Evolutionary conservation across 2,888 invertebrate species (phyloP).

Genomic region (Spodoptera littoralis): DNA sequence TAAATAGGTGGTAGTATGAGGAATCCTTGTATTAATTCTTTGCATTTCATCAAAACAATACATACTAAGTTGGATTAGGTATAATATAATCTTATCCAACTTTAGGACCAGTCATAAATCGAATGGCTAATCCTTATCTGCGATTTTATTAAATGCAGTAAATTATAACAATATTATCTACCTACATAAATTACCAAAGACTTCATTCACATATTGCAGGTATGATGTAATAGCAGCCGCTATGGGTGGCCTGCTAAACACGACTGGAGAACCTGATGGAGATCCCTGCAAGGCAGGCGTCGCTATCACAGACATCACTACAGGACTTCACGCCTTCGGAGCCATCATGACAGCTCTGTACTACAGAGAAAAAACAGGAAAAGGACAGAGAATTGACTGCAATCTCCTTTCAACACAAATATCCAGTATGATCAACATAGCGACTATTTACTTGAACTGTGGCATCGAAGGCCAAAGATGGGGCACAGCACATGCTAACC

Average conservation of each 20-base stretch:
- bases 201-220: constrained; percentile 64
- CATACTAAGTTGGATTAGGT: too few species aligned
- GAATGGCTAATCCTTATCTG: too few species aligned
- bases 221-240: constrained; percentile 99
- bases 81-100: too few species aligned
- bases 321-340: constrained; percentile 98
- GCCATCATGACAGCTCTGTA: constrained; percentile 97
- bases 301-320: constrained; percentile 97
- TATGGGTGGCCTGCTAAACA: constrained; percentile 95
- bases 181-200: too few species aligned
- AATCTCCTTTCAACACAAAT: constrained; percentile 98
- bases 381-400: constrained; percentile 97
- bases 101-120: too few species aligned
- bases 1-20: too few species aligned
- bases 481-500: constrained; percentile 98
- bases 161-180: too few species aligned
- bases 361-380: constrained; percentile 92
- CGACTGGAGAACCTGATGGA: constrained; percentile 95
- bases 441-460: constrained; percentile 96
- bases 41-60: too few species aligned
- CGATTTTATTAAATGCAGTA: too few species aligned
- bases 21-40: too few species aligned
- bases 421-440: constrained; percentile 95
- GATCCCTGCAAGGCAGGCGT: constrained; percentile 97
- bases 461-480: constrained; percentile 93